phyloP scores from a whole-genome alignment of 2,113 vertebrate genomes.

The Phyllostomus discolor region DNA sequence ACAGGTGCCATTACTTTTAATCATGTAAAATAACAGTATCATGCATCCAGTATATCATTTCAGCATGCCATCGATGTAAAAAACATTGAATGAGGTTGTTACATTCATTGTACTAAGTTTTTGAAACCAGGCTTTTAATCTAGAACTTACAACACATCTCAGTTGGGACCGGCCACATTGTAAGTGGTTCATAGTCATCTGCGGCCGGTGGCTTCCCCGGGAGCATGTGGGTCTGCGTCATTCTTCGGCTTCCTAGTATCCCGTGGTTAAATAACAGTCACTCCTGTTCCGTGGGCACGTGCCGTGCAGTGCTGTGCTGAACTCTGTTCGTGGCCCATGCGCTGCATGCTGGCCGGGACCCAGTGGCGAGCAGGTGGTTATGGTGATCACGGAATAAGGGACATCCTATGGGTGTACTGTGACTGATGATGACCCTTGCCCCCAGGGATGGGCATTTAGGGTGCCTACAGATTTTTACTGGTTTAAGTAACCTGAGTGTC shows the following conservation, averaged over 20 bases:
- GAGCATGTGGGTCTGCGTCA: fast-evolving
- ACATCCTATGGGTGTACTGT: fast-evolving
- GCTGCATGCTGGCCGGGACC: background rate
- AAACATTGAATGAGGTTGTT: background rate
- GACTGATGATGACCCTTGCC: background rate
- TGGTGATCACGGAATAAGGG: fast-evolving
- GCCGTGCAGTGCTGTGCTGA: fast-evolving
- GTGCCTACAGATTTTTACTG: background rate
- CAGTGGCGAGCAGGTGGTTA: background rate
- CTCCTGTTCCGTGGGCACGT: background rate
- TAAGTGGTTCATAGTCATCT: fast-evolving
- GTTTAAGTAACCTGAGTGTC: background rate
- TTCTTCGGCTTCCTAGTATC: background rate
- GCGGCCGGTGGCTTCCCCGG: fast-evolving
- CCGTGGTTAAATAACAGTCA: fast-evolving
- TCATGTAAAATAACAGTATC: background rate
- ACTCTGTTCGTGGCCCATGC: fast-evolving
- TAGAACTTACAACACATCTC: background rate
- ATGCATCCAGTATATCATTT: background rate
- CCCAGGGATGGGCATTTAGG: no score
- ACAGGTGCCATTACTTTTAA: background rate
- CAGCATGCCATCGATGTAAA: background rate
- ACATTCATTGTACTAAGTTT: background rate
- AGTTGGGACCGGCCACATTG: background rate
- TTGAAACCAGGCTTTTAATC: background rate